Conservation (phyloP, 2,113 vertebrate species). For the Oncorhynchus kisutch region DNA sequence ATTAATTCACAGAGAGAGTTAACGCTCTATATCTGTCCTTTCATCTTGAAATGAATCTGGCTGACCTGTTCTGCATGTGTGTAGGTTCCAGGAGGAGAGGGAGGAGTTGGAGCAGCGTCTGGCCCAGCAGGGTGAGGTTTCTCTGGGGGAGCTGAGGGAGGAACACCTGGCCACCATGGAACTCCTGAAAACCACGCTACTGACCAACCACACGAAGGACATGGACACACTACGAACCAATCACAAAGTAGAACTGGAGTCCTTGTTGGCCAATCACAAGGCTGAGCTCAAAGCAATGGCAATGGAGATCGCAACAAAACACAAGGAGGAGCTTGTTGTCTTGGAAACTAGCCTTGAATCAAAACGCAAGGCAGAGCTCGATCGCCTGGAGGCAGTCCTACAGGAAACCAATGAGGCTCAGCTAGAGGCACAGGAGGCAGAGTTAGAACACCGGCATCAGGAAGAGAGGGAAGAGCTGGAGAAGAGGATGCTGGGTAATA, state of each 20-base stretch:
- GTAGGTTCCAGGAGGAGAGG: constrained; percentile 81
- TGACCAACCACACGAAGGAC: constrained; percentile 46
- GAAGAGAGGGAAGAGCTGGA: constrained; percentile 78
- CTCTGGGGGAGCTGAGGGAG: constrained; percentile 68
- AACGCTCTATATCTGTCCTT: too few species aligned
- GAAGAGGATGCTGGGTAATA: constrained; percentile 76
- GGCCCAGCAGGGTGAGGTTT: constrained; percentile 69
- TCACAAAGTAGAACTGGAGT: constrained; percentile 60
- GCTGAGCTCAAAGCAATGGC: constrained; percentile 46
- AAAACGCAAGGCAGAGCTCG: constrained; percentile 68
- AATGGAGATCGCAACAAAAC: constrained; percentile 50
- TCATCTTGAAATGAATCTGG: too few species aligned
- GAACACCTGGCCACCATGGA: constrained; percentile 53
- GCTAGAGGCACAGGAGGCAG: constrained; percentile 69
- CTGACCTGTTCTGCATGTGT: not conserved
- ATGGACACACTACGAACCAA: constrained; percentile 44
- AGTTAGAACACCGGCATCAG: constrained; percentile 72
- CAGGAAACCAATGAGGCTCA: constrained; percentile 66
- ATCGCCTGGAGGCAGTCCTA: constrained; percentile 56
- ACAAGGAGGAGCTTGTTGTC: constrained; percentile 52
- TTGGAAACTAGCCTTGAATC: constrained; percentile 61
- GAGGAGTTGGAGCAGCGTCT: constrained; percentile 67
- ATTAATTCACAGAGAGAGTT: too few species aligned
- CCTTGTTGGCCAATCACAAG: constrained; percentile 61
- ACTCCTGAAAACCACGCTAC: constrained; percentile 30